Evolutionary conservation across 35 echinoderm and acorn worm species (phyloP).

Genomic region (Apostichopus parvimensis): DNA sequence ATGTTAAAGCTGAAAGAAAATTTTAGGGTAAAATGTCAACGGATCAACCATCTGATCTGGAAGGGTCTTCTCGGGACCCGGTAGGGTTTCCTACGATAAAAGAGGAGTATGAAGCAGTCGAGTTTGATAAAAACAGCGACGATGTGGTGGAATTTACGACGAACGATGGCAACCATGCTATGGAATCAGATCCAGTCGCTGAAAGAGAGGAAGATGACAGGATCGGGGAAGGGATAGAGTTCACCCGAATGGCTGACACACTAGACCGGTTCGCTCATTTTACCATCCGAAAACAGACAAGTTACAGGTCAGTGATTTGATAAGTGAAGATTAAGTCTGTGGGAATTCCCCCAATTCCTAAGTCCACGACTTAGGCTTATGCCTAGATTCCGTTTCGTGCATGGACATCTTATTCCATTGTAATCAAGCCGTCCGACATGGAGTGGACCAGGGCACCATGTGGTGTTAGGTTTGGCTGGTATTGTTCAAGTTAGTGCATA

Average conservation of each 20-base stretch:
- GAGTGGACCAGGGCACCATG: no score
- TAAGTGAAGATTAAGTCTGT: background rate
- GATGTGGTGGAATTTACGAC: constrained; percentile 46
- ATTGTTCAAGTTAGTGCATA: no score
- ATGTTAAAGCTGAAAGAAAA: constrained; percentile 10
- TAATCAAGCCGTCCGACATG: no score
- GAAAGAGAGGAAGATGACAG: constrained; percentile 37
- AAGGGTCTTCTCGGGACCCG: constrained; percentile 12
- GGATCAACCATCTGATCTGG: background rate
- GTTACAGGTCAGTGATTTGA: constrained; percentile 78
- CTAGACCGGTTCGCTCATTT: constrained; percentile 91
- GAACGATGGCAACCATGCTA: constrained; percentile 43
- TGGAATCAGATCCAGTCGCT: background rate
- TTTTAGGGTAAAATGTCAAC: constrained; percentile 44
- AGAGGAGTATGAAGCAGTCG: constrained; percentile 24
- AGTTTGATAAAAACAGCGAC: constrained; percentile 29
- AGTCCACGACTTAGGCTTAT: no score
- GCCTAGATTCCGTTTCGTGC: no score
- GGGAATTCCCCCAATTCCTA: constrained; percentile 49
- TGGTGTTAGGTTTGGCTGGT: no score
- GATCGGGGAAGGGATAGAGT: constrained; percentile 38
- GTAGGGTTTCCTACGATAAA: constrained; percentile 40
- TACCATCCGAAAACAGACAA: constrained; percentile 91
- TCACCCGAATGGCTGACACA: constrained; percentile 37
- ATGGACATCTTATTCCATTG: no score